Evolutionary conservation across 2,888 invertebrate genomes (phyloP).

Genomic region (Lithophane leautieri): DNA sequence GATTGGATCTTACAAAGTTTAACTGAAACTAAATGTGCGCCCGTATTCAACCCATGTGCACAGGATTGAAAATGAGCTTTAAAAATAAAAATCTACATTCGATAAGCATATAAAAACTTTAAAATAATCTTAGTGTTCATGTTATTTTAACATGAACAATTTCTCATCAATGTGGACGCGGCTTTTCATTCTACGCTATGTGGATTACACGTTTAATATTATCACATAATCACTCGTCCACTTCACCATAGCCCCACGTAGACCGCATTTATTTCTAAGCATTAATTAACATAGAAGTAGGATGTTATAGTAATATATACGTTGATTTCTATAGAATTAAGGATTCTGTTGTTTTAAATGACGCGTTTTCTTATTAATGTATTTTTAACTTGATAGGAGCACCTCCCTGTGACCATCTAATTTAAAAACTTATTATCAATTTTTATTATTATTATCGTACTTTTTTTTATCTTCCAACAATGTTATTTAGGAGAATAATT

Average conservation of each 20-base stretch:
- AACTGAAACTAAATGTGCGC: slow-evolving; percentile 39
- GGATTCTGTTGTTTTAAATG: slow-evolving; percentile 84
- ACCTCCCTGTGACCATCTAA: slow-evolving; percentile 65
- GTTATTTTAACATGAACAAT: neutral
- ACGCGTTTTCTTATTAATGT: slow-evolving; percentile 76
- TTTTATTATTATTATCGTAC: slow-evolving; percentile 63
- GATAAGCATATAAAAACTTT: slow-evolving; percentile 33
- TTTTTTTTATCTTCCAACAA: slow-evolving; percentile 80
- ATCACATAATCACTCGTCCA: slow-evolving; percentile 32
- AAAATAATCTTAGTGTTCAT: slow-evolving; percentile 9
- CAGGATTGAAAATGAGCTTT: slow-evolving; percentile 33
- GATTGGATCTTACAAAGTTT: slow-evolving; percentile 14
- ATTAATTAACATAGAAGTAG: slow-evolving; percentile 88
- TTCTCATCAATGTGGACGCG: slow-evolving; percentile 23
- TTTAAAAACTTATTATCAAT: slow-evolving; percentile 66
- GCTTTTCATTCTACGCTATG: slow-evolving; percentile 20
- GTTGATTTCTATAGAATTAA: slow-evolving; percentile 89
- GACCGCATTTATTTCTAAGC: slow-evolving; percentile 89
- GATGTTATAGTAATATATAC: slow-evolving; percentile 90
- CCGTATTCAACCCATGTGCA: slow-evolving; percentile 23
- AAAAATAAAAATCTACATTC: slow-evolving; percentile 36
- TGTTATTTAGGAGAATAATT: slow-evolving; percentile 83
- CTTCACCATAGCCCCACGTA: slow-evolving; percentile 78
- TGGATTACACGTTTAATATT: slow-evolving; percentile 43
- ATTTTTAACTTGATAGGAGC: slow-evolving; percentile 60